Evolutionary conservation across 2,888 invertebrate species (phyloP).

Genomic region (Heteromurus nitidus): DNA sequence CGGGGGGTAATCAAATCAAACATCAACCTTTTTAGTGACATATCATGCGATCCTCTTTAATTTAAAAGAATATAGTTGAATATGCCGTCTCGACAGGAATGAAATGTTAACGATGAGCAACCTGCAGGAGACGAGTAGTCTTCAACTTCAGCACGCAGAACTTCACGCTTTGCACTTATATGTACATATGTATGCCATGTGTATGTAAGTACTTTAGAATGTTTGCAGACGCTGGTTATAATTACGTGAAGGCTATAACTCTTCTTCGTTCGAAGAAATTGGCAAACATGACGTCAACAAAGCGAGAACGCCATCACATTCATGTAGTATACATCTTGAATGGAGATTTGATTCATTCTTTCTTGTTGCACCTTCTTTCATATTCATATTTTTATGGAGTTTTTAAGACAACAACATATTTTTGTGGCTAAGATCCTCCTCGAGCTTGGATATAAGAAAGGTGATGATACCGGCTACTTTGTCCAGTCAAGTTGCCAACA

Average conservation of each 20-base stretch:
- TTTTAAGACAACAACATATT: too few relatives aligned
- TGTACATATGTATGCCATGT: neutral
- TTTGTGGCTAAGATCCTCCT: neutral
- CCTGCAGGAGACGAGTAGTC: neutral
- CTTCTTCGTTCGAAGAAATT: constrained; percentile 5
- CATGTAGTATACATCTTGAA: too few relatives aligned
- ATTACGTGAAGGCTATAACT: neutral
- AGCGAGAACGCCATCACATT: neutral
- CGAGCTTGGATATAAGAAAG: constrained; percentile 24
- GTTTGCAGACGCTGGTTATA: too few relatives aligned
- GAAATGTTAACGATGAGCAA: too few relatives aligned
- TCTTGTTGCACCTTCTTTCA: too few relatives aligned
- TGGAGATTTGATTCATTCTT: neutral
- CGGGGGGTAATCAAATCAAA: neutral
- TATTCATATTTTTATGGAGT: too few relatives aligned
- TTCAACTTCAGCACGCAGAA: neutral
- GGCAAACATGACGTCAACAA: constrained; percentile 21
- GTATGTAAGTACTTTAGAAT: neutral
- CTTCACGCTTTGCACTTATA: neutral
- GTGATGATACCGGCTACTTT: constrained; percentile 23
- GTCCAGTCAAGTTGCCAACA: constrained; percentile 33
- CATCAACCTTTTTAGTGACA: neutral
- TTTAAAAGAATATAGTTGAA: neutral
- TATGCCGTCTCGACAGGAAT: too few relatives aligned
- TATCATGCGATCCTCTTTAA: neutral